A percentile compares a stretch with the other conserved stretches of the same genome.
Evolutionary conservation across 1,140 invertebrate species (phyloP).

Genomic region (Planococcus citri): DNA sequence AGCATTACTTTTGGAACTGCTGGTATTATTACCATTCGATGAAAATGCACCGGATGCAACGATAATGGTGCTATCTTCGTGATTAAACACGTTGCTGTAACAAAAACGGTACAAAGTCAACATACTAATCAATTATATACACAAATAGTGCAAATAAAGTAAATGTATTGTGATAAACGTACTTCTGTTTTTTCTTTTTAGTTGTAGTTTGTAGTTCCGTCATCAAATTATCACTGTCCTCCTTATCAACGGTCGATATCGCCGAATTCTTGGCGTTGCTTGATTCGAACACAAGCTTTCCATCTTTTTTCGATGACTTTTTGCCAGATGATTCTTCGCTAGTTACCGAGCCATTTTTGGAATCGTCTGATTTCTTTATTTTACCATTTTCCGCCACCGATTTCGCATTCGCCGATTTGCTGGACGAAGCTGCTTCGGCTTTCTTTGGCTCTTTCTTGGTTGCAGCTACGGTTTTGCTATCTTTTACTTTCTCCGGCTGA

Average conservation of each 20-base stretch:
- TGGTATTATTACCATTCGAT: not conserved
- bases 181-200: not conserved
- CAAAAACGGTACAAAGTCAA: not conserved
- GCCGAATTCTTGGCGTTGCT: not conserved
- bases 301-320: not conserved
- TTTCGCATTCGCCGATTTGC: not conserved
- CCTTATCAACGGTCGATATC: not conserved
- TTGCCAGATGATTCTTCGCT: not conserved
- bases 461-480: not conserved
- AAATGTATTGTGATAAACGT: not conserved
- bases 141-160: not conserved
- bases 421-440: not conserved
- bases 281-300: not conserved
- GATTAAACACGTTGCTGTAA: not conserved
- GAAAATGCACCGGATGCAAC: not conserved
- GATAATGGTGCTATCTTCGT: conserved; percentile 9
- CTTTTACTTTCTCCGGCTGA: not conserved
- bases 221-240: not conserved
- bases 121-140: not conserved
- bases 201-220: not conserved
- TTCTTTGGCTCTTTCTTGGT: not conserved
- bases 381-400: not conserved
- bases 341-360: not conserved
- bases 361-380: not conserved
- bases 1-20: conserved; percentile 18